Evolutionary conservation across 2,113 vertebrate genomes (phyloP), one percentile per base, ranked within the genome.

Genomic region (Phalacrocorax pelagicus): DNA sequence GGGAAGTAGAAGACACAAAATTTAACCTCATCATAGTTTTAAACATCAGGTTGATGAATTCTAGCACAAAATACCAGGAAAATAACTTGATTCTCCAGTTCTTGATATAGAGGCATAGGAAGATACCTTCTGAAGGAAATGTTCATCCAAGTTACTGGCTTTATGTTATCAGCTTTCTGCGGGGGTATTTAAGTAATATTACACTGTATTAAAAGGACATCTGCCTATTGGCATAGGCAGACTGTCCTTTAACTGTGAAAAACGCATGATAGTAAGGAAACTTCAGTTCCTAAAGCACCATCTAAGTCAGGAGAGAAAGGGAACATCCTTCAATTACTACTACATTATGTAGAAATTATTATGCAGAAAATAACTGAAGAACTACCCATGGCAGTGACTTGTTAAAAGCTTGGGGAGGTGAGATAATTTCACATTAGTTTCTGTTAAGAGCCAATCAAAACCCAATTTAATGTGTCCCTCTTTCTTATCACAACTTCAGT

Each of bases 401-500:
- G 34, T 26, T 81, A 67, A 70, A 83, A 73, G 77, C 47, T 32
- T n/a, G 30, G 59, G 11, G 21, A 80, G 6, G 7, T 55, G 19
- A 0, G 0, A 67, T 74, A 66, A 86, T 69, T 74, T 91, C 29
- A 71, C 8, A 1, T 36, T 46, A 36, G 13, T 83, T 93, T 73
- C 78, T 73, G 6, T 49, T 66, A 54, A 81, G 29, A 85, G 73
- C 14, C 17, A 86, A 59, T 67, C 79, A 72, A 96, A 94, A 91
- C 57, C 55, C 62, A 90, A 13, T 55, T 91, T 84, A 75, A 55
- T 51, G 26, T 62, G 66, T 42, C 32, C 77, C 57, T 96, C 72
- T 63, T 85, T 62, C 74, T 72, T 80, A 83, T 40, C 92, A 81
- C 30, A 94, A 15, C 63, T 82, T 96, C 81, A 59, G 8, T 93